These are phyloP conservation scores for Drosophila nannoptera DNA, from an alignment of 1,140 invertebrate species.

Conservation along the genomic window DNA sequence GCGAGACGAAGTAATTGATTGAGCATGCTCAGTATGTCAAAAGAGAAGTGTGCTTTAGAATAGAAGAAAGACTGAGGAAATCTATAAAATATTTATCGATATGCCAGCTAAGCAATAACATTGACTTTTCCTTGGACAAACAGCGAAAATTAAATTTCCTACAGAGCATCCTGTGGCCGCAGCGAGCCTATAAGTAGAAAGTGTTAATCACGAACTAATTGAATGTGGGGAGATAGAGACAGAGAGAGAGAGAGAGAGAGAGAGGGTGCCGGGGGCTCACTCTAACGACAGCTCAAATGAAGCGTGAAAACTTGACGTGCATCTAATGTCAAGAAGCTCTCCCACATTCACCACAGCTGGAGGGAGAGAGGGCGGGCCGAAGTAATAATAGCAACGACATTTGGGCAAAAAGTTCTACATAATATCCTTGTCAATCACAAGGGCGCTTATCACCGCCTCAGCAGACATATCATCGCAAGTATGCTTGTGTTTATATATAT, in stretches of 20 bases:
- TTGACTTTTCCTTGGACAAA: no score
- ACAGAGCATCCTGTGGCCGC: background rate
- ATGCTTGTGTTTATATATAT: background rate
- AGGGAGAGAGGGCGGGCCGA: background rate
- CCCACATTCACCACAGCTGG: background rate
- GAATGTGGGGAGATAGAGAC: conserved; percentile 36
- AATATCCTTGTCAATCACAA: conserved; percentile 28
- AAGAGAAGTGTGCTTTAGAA: no score
- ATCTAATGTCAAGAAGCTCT: conserved; percentile 27
- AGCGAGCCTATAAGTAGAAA: conserved; percentile 4
- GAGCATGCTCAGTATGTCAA: no score
- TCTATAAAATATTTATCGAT: no score
- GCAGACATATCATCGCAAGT: conserved; percentile 14
- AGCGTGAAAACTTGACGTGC: conserved; percentile 41
- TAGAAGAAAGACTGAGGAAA: no score
- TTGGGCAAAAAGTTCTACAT: conserved; percentile 20
- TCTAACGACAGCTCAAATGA: conserved; percentile 27
- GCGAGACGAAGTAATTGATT: no score
- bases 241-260: no score
- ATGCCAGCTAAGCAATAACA: no score
- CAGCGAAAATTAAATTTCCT: no score
- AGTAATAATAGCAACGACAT: background rate
- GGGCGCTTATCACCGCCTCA: conserved; percentile 19
- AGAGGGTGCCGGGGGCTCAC: conserved; percentile 12
- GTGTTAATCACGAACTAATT: conserved; percentile 41